phyloP scores from a whole-genome alignment of 2,113 vertebrate species.

The Macquaria australasica region DNA sequence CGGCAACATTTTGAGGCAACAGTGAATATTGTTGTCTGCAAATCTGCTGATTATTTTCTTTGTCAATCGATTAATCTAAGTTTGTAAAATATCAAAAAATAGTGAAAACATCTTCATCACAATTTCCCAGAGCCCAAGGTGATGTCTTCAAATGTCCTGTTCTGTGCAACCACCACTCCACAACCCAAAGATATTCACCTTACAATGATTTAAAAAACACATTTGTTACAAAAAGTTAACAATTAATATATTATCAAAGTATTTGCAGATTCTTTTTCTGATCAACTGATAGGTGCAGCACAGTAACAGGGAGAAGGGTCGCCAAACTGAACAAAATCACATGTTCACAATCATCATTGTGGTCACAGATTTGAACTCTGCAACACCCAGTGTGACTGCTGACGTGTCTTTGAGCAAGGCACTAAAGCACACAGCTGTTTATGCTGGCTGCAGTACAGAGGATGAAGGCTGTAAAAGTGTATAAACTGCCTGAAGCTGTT shows the following conservation, averaged over 20 bases:
- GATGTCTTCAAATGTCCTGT: background rate
- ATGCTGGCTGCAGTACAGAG: background rate
- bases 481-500: constrained; percentile 24
- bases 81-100: too few species aligned
- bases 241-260: background rate
- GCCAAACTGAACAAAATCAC: background rate
- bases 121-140: too few species aligned
- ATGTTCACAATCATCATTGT: background rate
- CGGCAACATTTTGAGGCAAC: constrained; percentile 16
- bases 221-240: background rate
- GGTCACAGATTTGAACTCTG: background rate
- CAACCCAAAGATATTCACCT: background rate
- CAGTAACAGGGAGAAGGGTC: background rate
- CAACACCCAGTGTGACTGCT: background rate
- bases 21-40: background rate
- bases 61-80: background rate
- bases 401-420: background rate
- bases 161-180: background rate
- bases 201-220: background rate
- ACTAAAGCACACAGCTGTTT: background rate
- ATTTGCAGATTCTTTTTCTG: background rate
- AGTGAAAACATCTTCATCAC: background rate
- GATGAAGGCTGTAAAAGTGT: background rate
- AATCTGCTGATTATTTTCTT: background rate
- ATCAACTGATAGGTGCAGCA: background rate